These are phyloP conservation scores for Mystacornis crossleyi DNA, from an alignment of 2,113 vertebrate species.

Conservation along the genomic window DNA sequence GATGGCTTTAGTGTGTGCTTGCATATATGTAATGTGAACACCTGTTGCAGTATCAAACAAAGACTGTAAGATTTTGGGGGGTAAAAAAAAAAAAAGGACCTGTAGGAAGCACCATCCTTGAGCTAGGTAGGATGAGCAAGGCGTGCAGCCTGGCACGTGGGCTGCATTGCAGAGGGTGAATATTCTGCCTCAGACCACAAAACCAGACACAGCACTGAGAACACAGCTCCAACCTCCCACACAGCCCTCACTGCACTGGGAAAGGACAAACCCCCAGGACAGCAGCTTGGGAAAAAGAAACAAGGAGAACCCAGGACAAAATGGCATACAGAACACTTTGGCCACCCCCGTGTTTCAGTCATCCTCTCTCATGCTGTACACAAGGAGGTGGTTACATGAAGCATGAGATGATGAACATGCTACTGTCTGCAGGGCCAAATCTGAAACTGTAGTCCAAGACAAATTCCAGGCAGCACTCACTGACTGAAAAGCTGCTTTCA, in stretches of 20 bases:
- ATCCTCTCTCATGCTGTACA: background rate
- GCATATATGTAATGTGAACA: background rate
- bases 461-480: background rate
- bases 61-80: background rate
- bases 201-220: background rate
- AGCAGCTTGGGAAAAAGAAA: background rate
- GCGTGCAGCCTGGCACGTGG: background rate
- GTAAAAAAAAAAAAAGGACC: accelerated
- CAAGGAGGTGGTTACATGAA: background rate
- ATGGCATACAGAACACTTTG: background rate
- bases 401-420: background rate
- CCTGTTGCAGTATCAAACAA: background rate
- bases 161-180: background rate
- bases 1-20: background rate
- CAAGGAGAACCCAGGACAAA: background rate
- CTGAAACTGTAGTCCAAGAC: background rate
- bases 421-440: background rate
- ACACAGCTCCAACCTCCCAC: background rate
- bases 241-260: background rate
- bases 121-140: background rate
- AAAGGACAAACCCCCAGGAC: background rate
- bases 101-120: background rate
- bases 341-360: background rate
- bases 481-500: background rate
- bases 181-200: background rate